phyloP scores from a whole-genome alignment of 2,888 invertebrate genomes.

The Anagyrus pseudococci region DNA sequence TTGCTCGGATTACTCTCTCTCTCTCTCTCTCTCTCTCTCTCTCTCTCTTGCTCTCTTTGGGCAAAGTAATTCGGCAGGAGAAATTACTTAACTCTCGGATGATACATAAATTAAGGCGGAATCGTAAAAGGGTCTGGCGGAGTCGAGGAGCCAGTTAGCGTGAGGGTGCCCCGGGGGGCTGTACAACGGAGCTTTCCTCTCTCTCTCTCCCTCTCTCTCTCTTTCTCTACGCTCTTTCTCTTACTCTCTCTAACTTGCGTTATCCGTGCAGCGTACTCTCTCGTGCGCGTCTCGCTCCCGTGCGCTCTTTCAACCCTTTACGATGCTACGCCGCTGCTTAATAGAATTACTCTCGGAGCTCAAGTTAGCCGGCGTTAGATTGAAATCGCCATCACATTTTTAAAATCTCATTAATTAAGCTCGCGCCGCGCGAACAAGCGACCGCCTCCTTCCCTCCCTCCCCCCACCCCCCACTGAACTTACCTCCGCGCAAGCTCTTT shows the following conservation, averaged over 20 bases:
- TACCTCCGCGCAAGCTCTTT: neutral
- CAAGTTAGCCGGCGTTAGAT: constrained; percentile 56
- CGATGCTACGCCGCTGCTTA: constrained; percentile 59
- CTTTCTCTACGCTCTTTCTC: constrained; percentile 20
- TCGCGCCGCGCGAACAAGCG: constrained; percentile 19
- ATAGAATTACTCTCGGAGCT: constrained; percentile 61
- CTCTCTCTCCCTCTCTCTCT: constrained; percentile 40
- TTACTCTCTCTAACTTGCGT: constrained; percentile 34
- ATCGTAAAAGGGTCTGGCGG: constrained; percentile 59
- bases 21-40: too few relatives aligned
- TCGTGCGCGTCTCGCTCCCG: too few relatives aligned
- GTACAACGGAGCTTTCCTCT: constrained; percentile 48
- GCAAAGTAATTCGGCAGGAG: constrained; percentile 56
- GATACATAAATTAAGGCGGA: constrained; percentile 62
- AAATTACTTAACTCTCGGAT: constrained; percentile 63
- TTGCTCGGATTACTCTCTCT: too few relatives aligned
- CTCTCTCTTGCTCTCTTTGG: too few relatives aligned
- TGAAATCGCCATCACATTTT: constrained; percentile 59
- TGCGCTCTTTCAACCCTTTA: constrained; percentile 57
- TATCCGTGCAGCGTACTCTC: too few relatives aligned
- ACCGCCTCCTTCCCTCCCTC: constrained; percentile 3
- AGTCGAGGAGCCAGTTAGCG: constrained; percentile 61
- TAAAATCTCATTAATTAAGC: constrained; percentile 53
- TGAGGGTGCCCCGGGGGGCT: constrained; percentile 62
- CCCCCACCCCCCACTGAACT: neutral